Conservation (phyloP, 2,888 invertebrate species). For the Lysandra bellargus region DNA sequence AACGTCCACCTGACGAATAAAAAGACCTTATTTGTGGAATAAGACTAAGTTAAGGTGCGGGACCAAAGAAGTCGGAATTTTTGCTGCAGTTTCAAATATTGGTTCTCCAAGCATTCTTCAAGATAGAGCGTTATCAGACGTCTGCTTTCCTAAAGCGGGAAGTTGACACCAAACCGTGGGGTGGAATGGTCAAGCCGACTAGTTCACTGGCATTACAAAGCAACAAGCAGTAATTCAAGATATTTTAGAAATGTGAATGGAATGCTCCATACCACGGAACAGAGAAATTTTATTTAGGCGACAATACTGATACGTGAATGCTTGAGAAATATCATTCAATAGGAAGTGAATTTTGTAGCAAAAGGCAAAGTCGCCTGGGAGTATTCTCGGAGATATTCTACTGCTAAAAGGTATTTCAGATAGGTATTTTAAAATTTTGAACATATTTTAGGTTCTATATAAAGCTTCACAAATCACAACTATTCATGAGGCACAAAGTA, state of each 20-base stretch:
- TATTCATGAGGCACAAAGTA: background rate
- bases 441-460: background rate
- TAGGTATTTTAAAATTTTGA: background rate
- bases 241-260: background rate
- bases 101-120: no score
- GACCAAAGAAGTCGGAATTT: background rate
- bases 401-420: conserved; percentile 18
- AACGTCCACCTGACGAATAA: conserved; percentile 32
- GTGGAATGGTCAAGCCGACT: background rate
- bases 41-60: background rate
- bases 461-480: background rate
- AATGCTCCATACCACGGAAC: background rate
- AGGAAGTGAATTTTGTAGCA: conserved; percentile 14
- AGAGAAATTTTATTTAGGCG: conserved; percentile 13
- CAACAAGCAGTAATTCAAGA: background rate
- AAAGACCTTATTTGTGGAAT: background rate
- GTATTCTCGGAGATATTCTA: background rate
- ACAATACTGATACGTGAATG: conserved; percentile 35
- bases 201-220: background rate
- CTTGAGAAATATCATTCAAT: conserved; percentile 31
- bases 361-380: conserved; percentile 4
- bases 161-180: background rate
- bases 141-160: background rate
- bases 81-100: no score
- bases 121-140: no score